Conservation (phyloP, 2,113 vertebrate genomes). For the Reinhardtius hippoglossoides region DNA sequence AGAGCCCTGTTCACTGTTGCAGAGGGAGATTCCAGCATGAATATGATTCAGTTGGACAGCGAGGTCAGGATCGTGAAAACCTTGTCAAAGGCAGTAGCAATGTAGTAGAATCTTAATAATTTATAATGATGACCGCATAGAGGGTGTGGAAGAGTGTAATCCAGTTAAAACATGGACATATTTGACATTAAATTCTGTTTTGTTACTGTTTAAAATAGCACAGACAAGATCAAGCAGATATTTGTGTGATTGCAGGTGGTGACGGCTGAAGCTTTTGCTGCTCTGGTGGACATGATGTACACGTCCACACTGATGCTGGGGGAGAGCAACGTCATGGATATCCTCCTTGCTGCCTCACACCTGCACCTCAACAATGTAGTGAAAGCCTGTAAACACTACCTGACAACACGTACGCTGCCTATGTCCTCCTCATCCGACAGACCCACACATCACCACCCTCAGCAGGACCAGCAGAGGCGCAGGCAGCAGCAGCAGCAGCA, state of each 20-base stretch:
- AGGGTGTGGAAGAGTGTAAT: not conserved
- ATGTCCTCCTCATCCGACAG: constrained; percentile 88
- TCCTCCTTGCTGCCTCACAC: constrained; percentile 95
- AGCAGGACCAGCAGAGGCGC: constrained; percentile 77
- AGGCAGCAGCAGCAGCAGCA: constrained; percentile 74
- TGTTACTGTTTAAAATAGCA: not conserved
- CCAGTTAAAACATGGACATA: not conserved
- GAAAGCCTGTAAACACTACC: constrained; percentile 98
- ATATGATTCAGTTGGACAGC: constrained; percentile 96
- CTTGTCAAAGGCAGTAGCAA: not conserved
- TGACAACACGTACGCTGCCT: constrained; percentile 93
- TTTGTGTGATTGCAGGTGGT: constrained; percentile 81
- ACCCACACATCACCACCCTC: constrained; percentile 59
- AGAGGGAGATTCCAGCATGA: constrained; percentile 93
- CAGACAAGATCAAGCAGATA: not conserved
- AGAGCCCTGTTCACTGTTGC: constrained; percentile 95
- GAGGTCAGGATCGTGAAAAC: constrained; percentile 78
- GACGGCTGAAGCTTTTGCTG: constrained; percentile 95
- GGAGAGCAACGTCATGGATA: constrained; percentile 98
- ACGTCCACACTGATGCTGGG: constrained; percentile 97
- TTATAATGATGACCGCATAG: not conserved
- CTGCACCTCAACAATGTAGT: constrained; percentile 96
- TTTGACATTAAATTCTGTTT: not conserved
- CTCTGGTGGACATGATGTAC: constrained; percentile 99
- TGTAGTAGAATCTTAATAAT: not conserved